Evolutionary conservation across 2,888 invertebrate genomes (phyloP), one percentile per base, ranked within the genome.

Genomic region (Bugula neritina): DNA sequence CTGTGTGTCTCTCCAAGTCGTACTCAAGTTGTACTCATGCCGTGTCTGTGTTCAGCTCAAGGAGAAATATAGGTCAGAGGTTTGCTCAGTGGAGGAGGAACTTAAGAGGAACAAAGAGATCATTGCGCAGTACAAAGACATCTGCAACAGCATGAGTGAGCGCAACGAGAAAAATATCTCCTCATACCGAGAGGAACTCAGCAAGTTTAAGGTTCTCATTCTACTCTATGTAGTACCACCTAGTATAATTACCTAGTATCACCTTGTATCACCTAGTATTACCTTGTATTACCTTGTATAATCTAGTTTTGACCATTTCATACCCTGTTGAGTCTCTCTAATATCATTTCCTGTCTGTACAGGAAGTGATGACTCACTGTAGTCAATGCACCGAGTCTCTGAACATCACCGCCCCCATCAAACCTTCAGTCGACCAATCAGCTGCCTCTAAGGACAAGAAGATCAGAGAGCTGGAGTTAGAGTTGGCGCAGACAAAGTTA

Each of bases 401-500:
- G 10, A 43, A 17, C 17, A 17, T 17, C 43, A 43, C 10, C 17
- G 43, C 10, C 17, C 13, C 43, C 35, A 17, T 17, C n/a, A 70
- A 70, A 43, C 54, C 70, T 23, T 13, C 43, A 25, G 27, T 52
- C 25, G 70, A 54, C 54, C 54, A 54, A 70, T 43, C 54, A 43
- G n/a, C 23, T 25, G 70, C 43, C n/a, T 10, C 10, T 29, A 54
- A 70, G 31, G 70, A 70, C 70, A 70, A 70, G 31, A 63, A 63
- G 31, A 63, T 63, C 5, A 27, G 94, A 1, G 95, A 94, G 82
- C 86, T 99, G 25, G 99, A 99, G 84, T 86, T 97, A 73, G 97
- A 99, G 81, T 86, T 99, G 77, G 99, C 98, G 1, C 93, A 95
- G 83, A 94, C 97, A 0, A 99, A 99, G 84, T 86, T 99, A 76